Evolutionary conservation across 2,888 invertebrate genomes (phyloP).

Genomic region (Torymus texanus): DNA sequence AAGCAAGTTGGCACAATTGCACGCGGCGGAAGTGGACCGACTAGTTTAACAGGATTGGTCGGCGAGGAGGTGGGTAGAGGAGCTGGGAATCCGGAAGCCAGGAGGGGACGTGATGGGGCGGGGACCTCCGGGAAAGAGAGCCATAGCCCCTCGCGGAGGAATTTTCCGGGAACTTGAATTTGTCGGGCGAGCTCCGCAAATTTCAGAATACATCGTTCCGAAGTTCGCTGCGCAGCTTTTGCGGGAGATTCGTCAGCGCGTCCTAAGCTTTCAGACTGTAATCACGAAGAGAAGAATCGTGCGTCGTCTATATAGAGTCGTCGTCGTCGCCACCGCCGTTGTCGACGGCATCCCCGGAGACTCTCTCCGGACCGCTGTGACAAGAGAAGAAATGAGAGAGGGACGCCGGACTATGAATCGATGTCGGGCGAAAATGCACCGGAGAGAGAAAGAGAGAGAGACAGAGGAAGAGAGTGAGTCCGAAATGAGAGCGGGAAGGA

Average conservation of each 20-base stretch:
- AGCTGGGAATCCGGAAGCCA: neutral
- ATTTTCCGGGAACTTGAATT: slow-evolving; percentile 16
- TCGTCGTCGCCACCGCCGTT: neutral
- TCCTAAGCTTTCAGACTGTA: slow-evolving; percentile 2
- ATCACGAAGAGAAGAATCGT: slow-evolving; percentile 32
- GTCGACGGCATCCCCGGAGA: too few relatives aligned
- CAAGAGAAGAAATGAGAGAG: neutral
- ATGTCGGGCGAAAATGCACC: neutral
- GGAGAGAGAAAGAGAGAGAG: neutral
- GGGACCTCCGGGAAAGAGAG: neutral
- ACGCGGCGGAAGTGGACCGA: slow-evolving; percentile 21
- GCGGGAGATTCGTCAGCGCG: neutral
- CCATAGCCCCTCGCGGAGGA: neutral
- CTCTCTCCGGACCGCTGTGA: neutral
- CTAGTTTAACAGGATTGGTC: slow-evolving; percentile 29
- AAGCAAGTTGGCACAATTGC: slow-evolving; percentile 22
- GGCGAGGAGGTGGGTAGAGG: neutral
- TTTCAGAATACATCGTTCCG: slow-evolving; percentile 6
- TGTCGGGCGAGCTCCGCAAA: slow-evolving; percentile 8
- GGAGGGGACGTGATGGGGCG: neutral
- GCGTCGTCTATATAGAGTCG: neutral
- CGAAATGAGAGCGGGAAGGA: neutral
- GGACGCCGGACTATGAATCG: slow-evolving; percentile 5
- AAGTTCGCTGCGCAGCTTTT: neutral
- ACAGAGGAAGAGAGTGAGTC: neutral